Base-by-base conservation (phyloP, 2,888 invertebrate genomes). In the Caenorhabditis macrosperma region DNA sequence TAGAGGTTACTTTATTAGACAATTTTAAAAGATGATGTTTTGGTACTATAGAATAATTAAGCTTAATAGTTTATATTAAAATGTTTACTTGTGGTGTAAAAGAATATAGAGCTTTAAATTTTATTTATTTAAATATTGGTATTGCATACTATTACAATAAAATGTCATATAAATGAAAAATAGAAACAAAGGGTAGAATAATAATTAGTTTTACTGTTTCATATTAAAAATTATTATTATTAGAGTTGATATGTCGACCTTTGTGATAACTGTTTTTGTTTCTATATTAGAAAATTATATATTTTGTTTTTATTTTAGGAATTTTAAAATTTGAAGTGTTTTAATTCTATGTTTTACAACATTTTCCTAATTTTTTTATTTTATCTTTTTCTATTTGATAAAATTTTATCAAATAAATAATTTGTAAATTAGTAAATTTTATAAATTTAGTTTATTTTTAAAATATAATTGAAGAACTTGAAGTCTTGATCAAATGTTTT, bases 111-210 rank as follows among this genome's bases (percentile, higher is more conserved):
- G 81, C 76, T 81, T 74, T 82, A 83, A 83, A 75, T 71, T 72
- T 67, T 64, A 67, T 75, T 82, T 82, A 20, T 77, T 24, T 78
- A 82, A 75, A 82, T 75, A 69, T 83, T 82, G 75, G 82, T 84
- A 79, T 83, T 82, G 79, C 79, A 83, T 78, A 84, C 78, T 94
- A 94, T 94, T 94, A 72, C 59, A 82, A 68, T 94, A 94, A 92
- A 82, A 82, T 82, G 76, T 80, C 63, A 84, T 78, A 68, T 50
- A 60, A 46, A 77, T 75, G 72, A 79, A 77, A 78, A 82, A 82
- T 81, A 81, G 82, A 83, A 81, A 82, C 46, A 83, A 78, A 82
- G 75, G 76, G 81, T 83, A 80, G 79, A 81, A 61, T 48, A 74
- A 71, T 74, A 72, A 66, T 38, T 80, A 71, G 67, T 83, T 84